These are phyloP conservation scores for Stomorhina lunata DNA, from an alignment of 2,888 invertebrate species.

Conservation along the genomic window DNA sequence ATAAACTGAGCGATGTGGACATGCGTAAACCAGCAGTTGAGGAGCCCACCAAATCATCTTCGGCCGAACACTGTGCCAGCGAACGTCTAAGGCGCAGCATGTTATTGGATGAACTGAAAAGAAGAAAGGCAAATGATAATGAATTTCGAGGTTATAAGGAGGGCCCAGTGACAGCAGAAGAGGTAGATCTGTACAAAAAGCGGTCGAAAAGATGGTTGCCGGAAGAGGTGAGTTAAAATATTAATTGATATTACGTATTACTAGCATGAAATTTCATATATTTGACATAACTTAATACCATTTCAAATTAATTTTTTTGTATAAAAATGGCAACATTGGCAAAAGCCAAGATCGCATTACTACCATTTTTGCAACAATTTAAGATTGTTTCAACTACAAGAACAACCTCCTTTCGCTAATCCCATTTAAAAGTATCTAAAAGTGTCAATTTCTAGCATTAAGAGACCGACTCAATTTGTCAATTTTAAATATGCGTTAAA, in stretches of 20 bases:
- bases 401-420: not conserved
- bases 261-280: not conserved
- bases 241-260: not conserved
- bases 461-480: slow-evolving; percentile 34
- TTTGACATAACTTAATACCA: too few species aligned
- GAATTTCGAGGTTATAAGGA: not conserved
- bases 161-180: not conserved
- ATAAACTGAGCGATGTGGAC: slow-evolving; percentile 88
- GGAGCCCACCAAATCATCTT: slow-evolving; percentile 76
- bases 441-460: slow-evolving; percentile 29
- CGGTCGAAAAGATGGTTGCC: slow-evolving; percentile 84
- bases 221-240: slow-evolving; percentile 81
- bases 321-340: too few species aligned
- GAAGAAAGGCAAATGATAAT: slow-evolving; percentile 66
- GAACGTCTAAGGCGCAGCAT: slow-evolving; percentile 76
- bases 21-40: slow-evolving; percentile 70
- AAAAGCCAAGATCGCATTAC: too few species aligned
- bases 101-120: slow-evolving; percentile 70
- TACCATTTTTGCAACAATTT: too few species aligned
- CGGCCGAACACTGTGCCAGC: slow-evolving; percentile 78
- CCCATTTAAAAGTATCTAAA: not conserved
- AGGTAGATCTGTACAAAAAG: slow-evolving; percentile 41
- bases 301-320: too few species aligned
- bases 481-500: slow-evolving; percentile 42
- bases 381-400: too few species aligned